Percentiles rank a stretch among this genome's conserved stretches.
These are phyloP conservation scores for Ammospiza caudacuta DNA, from an alignment of 2,113 vertebrate species.

Conservation along the genomic window DNA sequence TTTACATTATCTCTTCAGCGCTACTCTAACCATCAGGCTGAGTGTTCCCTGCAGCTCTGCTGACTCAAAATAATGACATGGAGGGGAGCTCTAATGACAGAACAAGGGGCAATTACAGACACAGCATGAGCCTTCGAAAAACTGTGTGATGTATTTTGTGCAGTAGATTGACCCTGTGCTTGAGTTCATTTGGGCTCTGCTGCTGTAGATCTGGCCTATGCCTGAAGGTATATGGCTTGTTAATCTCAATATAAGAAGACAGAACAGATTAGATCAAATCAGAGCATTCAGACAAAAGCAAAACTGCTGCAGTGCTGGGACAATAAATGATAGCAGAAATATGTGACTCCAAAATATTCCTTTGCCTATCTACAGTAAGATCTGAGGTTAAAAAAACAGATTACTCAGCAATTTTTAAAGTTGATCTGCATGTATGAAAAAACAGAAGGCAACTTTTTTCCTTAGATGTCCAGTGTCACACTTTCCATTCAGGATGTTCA, in stretches of 20 bases:
- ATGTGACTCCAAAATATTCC: slow-evolving; percentile 1
- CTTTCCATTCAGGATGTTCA: background rate
- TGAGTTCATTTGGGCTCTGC: slow-evolving; percentile 72
- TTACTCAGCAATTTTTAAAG: slow-evolving; percentile 19
- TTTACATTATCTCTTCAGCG: slow-evolving; percentile 69
- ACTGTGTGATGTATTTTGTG: slow-evolving; percentile 72
- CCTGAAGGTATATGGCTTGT: slow-evolving; percentile 72
- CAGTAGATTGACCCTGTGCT: slow-evolving; percentile 77
- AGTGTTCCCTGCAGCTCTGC: slow-evolving; percentile 74
- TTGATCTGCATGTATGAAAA: background rate
- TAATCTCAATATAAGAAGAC: slow-evolving; percentile 75
- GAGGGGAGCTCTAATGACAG: slow-evolving; percentile 75
- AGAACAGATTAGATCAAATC: slow-evolving; percentile 69
- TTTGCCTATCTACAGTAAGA: slow-evolving; percentile 19
- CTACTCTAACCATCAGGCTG: slow-evolving; percentile 63
- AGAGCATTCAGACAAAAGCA: slow-evolving; percentile 41
- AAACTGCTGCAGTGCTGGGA: background rate
- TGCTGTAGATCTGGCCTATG: slow-evolving; percentile 57
- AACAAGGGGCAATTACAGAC: slow-evolving; percentile 82
- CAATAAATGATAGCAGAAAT: slow-evolving; percentile 3
- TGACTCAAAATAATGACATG: slow-evolving; percentile 81
- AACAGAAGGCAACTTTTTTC: background rate
- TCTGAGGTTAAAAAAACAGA: background rate
- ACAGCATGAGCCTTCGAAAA: slow-evolving; percentile 70
- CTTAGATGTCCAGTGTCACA: background rate